Evolutionary conservation across 2,797 vertebrate genomes (phyloP).

Genomic region (Thalassophryne amazonica): DNA sequence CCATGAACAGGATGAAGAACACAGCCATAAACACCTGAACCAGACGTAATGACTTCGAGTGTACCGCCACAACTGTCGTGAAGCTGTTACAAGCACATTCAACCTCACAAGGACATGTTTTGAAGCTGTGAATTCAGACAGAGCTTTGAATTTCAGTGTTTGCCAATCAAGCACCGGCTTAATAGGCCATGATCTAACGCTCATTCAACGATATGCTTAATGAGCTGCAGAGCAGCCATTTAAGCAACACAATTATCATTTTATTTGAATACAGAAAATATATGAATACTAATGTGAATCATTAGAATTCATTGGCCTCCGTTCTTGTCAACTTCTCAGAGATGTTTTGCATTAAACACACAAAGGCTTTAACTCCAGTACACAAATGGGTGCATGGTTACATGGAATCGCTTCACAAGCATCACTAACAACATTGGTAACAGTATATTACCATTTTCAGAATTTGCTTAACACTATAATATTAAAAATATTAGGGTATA

Average conservation of each 20-base stretch:
- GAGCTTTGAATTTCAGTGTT: constrained; percentile 32
- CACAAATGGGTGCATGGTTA: no score
- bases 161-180: constrained; percentile 51
- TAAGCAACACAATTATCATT: constrained; percentile 41
- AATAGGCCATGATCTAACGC: constrained; percentile 57
- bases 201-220: constrained; percentile 37
- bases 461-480: no score
- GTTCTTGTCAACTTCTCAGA: constrained; percentile 6
- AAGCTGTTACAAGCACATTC: constrained; percentile 18
- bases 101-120: constrained; percentile 23
- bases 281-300: constrained; percentile 48
- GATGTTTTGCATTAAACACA: constrained; percentile 5
- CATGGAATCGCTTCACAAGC: no score
- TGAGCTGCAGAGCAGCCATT: constrained; percentile 56
- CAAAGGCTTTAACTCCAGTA: background rate
- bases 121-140: constrained; percentile 23
- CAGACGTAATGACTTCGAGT: constrained; percentile 19
- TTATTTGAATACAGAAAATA: constrained; percentile 45
- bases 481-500: no score
- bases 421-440: no score
- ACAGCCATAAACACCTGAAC: constrained; percentile 2
- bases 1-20: constrained; percentile 9
- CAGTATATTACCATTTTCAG: no score
- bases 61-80: constrained; percentile 8
- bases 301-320: constrained; percentile 9